phyloP scores from a whole-genome alignment of 2,888 invertebrate genomes.

The Yponomeuta cagnagella region DNA sequence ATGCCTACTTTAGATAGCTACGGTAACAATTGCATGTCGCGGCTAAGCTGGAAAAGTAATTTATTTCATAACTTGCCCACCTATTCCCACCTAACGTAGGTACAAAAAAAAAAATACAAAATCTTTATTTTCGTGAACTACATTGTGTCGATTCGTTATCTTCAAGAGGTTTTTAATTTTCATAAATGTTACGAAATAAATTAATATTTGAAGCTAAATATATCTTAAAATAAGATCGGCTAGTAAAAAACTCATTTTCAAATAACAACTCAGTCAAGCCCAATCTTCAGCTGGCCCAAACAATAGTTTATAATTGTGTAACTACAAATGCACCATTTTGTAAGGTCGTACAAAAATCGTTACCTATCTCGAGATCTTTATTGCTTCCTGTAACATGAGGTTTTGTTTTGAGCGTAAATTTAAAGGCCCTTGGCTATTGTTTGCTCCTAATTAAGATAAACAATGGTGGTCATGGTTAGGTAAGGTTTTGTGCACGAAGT shows the following conservation, averaged over 20 bases:
- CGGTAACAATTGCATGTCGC: not conserved
- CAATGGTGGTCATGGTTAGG: slow-evolving; percentile 9
- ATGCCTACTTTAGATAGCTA: too few species aligned
- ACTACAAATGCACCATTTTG: slow-evolving; percentile 1
- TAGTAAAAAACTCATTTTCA: too few species aligned
- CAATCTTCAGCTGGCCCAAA: not conserved
- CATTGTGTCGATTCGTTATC: too few species aligned
- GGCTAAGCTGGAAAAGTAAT: not conserved
- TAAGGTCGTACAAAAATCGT: slow-evolving; percentile 8
- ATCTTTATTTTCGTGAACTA: not conserved
- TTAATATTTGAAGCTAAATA: too few species aligned
- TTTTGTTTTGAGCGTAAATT: slow-evolving; percentile 15
- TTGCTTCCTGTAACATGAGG: slow-evolving; percentile 16
- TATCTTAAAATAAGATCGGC: too few species aligned
- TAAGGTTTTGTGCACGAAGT: not conserved
- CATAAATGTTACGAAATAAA: too few species aligned
- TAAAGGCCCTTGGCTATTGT: slow-evolving; percentile 13
- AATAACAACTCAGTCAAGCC: too few species aligned
- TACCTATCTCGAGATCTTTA: slow-evolving; percentile 20
- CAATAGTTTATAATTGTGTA: not conserved
- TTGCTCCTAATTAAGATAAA: slow-evolving; percentile 13
- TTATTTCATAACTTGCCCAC: not conserved
- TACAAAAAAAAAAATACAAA: not conserved
- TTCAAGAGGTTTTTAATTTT: too few species aligned
- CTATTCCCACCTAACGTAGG: not conserved